Base-by-base conservation (phyloP, 2,113 vertebrate species). In the human region DNA sequence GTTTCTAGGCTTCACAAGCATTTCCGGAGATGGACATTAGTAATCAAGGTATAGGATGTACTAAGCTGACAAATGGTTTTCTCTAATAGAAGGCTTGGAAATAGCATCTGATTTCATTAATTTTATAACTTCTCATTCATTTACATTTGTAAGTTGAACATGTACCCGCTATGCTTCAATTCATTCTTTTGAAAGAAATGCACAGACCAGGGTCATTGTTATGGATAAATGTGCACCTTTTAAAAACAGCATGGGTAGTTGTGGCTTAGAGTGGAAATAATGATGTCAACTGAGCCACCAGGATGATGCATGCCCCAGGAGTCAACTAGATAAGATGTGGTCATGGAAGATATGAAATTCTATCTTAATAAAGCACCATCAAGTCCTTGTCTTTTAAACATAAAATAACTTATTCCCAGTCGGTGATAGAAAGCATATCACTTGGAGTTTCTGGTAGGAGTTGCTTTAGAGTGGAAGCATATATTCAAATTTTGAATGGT, bases 301-400 rank as follows among this genome's bases (percentile, higher is more conserved):
- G 27, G 25, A 61, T 30, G 59, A 30, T 23, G 22, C 86, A 95
- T 23, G 38, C 90, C 88, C 40, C 22, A n/a, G 73, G 68, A 76
- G 38, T 72, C 75, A 89, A 23, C 3, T 30, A 52, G 55, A 72
- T 14, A 23, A 95, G 45, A 76, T 6, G 35, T 40, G 76, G 75
- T 50, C 45, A 30, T 27, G 10, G 84, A 72, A 70, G 95, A 57
- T 52, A 84, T 91, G 66, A 96, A 96, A 92, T 6, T 76, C n/a
- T 32, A 5, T 80, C 16, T 73, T 89, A 95, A 76, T 59, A 59
- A 94, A 93, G 55, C 1, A 0, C 81, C 95, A 50, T 35, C 43
- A 40, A 40, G 18, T 94, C 93, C 89, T 81, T 88, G 78, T 96
- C 96, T 97, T 90, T 88, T 90, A 70, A 89, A 84, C 5, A 85